These are phyloP conservation scores for Prunella fulvescens DNA, from an alignment of 2,113 vertebrate genomes.

Conservation along the genomic window DNA sequence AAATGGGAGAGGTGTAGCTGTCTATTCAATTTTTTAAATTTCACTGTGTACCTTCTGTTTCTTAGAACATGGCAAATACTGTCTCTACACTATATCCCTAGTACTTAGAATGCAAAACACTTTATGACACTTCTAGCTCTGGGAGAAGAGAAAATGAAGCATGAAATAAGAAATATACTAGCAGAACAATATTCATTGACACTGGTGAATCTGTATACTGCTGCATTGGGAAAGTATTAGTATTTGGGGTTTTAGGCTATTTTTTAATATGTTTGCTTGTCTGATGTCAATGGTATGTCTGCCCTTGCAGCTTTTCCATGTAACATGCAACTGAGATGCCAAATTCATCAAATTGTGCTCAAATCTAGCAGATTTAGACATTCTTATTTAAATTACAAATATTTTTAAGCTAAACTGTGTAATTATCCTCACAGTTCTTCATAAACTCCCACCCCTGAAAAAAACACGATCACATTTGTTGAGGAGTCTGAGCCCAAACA, in stretches of 20 bases:
- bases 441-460: neutral
- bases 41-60: neutral
- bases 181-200: slow-evolving; percentile 70
- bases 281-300: neutral
- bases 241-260: neutral
- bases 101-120: slow-evolving; percentile 62
- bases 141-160: slow-evolving; percentile 69
- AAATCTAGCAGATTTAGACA: neutral
- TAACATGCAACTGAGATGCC: neutral
- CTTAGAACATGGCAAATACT: slow-evolving; percentile 44
- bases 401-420: neutral
- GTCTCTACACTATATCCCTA: slow-evolving; percentile 48
- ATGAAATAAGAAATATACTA: slow-evolving; percentile 73
- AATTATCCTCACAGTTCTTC: neutral
- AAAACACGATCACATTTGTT: neutral
- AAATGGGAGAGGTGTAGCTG: neutral
- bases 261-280: neutral
- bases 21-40: slow-evolving; percentile 5
- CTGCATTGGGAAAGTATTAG: neutral
- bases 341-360: neutral
- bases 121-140: slow-evolving; percentile 64
- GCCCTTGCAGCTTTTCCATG: neutral
- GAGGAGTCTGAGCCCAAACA: neutral
- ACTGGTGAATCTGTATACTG: slow-evolving; percentile 36
- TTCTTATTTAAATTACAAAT: neutral